Percentiles rank a stretch among this genome's conserved stretches.
Conservation (phyloP, 1,140 invertebrate species). For the Formica selysi region DNA sequence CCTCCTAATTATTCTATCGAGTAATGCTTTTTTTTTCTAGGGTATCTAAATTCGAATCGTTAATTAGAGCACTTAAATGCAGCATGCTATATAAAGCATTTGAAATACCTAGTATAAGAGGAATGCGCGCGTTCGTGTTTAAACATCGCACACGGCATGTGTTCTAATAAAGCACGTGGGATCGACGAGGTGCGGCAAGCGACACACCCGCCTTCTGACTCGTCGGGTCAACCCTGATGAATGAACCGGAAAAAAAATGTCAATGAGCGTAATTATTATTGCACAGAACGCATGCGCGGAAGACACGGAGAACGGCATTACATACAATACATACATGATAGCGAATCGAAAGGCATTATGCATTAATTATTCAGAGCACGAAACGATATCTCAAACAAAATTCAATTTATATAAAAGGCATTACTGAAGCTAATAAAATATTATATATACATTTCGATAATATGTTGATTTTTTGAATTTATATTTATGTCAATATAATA, state of each 20-base stretch:
- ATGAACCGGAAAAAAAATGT: constrained; percentile 83
- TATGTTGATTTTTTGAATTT: neutral
- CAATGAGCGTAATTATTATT: constrained; percentile 83
- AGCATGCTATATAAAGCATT: constrained; percentile 24
- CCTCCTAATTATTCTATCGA: no score
- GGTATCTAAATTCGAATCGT: neutral
- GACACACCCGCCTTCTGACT: constrained; percentile 54
- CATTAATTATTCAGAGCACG: neutral
- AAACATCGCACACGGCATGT: constrained; percentile 27
- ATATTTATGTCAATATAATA: neutral
- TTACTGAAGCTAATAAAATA: neutral
- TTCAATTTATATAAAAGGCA: neutral
- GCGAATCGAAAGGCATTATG: neutral
- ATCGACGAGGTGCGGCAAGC: constrained; percentile 56
- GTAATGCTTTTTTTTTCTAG: neutral
- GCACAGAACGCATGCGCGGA: constrained; percentile 74
- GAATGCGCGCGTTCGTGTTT: constrained; percentile 37
- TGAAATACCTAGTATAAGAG: neutral
- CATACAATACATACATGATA: constrained; percentile 11
- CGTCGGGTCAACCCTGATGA: constrained; percentile 76
- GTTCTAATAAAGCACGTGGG: constrained; percentile 57
- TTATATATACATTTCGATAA: no score
- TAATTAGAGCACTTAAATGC: constrained; percentile 12
- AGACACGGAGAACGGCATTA: neutral
- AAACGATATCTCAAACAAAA: neutral